phyloP scores from a whole-genome alignment of 2,888 invertebrate genomes.

The Agrilus biguttatus region DNA sequence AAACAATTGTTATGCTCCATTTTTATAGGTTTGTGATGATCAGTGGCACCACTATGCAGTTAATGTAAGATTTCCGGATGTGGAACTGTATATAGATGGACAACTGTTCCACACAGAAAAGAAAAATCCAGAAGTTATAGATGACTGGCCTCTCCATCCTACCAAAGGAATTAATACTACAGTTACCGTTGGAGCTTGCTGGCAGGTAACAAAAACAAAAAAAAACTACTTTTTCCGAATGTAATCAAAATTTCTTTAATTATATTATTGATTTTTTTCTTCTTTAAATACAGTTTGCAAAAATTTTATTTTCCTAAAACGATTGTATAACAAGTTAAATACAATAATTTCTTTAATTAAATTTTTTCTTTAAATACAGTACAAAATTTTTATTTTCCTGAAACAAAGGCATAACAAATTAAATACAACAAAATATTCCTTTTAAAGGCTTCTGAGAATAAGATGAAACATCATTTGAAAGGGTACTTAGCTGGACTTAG shows the following conservation, averaged over 20 bases:
- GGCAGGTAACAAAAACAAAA: slow-evolving; percentile 52
- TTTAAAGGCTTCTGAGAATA: slow-evolving; percentile 59
- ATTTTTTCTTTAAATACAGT: too few species aligned
- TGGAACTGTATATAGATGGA: slow-evolving; percentile 81
- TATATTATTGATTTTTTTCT: too few species aligned
- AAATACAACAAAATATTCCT: slow-evolving; percentile 15
- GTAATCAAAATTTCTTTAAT: not conserved
- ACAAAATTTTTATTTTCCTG: too few species aligned
- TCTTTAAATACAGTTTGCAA: too few species aligned
- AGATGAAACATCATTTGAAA: slow-evolving; percentile 78
- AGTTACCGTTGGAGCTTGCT: slow-evolving; percentile 91
- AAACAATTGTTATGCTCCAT: not conserved
- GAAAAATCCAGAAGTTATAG: slow-evolving; percentile 91
- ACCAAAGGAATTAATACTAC: slow-evolving; percentile 90
- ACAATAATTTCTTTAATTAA: too few species aligned
- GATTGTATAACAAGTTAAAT: too few species aligned
- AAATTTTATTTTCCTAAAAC: too few species aligned
- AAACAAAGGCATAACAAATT: too few species aligned
- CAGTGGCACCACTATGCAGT: slow-evolving; percentile 98
- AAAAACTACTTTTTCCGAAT: not conserved
- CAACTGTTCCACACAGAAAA: slow-evolving; percentile 46
- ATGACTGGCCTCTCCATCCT: slow-evolving; percentile 97
- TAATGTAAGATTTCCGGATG: slow-evolving; percentile 83
- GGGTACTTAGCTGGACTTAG: slow-evolving; percentile 84
- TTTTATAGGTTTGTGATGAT: slow-evolving; percentile 74